These are phyloP conservation scores for Hydractinia echinata DNA, from an alignment of 30 jellyfish, hydroid and myxozoan species.

Conservation along the genomic window DNA sequence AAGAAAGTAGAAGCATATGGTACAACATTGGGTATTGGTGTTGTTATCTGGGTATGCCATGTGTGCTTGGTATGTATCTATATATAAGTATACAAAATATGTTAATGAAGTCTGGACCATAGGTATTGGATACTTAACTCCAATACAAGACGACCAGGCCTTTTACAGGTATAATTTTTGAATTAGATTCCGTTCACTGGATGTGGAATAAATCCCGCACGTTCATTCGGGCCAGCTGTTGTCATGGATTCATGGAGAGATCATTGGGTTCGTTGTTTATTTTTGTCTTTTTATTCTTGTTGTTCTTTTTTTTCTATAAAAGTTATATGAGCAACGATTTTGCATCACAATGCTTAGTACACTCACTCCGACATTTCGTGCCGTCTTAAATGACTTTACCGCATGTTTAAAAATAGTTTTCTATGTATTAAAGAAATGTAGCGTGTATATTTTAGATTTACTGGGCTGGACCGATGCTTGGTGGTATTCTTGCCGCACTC, in stretches of 20 bases:
- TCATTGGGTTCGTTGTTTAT: slow-evolving; percentile 67
- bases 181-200: slow-evolving; percentile 84
- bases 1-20: slow-evolving; percentile 88
- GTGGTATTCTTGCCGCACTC: slow-evolving; percentile 75
- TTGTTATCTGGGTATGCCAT: slow-evolving; percentile 78
- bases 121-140: too few species aligned
- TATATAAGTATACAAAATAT: too few species aligned
- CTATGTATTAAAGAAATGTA: too few species aligned
- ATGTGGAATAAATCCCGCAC: slow-evolving; percentile 88
- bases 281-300: background rate
- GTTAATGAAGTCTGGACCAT: too few species aligned
- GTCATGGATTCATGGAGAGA: slow-evolving; percentile 62
- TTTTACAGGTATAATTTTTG: background rate
- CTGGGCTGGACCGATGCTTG: slow-evolving; percentile 93
- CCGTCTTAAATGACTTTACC: too few species aligned
- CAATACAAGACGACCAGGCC: background rate
- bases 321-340: background rate
- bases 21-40: slow-evolving; percentile 76
- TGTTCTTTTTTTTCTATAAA: background rate
- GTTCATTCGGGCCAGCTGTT: slow-evolving; percentile 96
- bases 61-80: slow-evolving; percentile 63
- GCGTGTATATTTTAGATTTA: slow-evolving; percentile 39
- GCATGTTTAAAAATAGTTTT: too few species aligned
- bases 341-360: background rate
- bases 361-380: background rate